Evolutionary conservation across 2,888 invertebrate species (phyloP), one percentile per base, ranked within the genome.

Genomic region (Orthosia cruda): DNA sequence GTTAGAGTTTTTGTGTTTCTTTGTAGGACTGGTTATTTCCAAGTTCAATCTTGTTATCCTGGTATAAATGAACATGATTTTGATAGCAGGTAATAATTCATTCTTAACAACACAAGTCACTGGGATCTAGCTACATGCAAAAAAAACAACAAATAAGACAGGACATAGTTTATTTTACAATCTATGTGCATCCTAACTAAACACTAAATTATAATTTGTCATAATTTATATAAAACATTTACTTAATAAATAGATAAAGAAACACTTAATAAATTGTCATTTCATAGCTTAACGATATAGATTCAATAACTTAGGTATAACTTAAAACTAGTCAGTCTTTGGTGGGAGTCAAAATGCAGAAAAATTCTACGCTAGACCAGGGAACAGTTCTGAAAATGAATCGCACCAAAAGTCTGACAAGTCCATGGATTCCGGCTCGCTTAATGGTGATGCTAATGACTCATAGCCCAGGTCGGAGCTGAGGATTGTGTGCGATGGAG

Each of bases 321-420:
- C 91, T 91, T 85, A 78, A 52, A 92, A 93, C 95, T 95, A 96
- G 89, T 96, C 96, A 96, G 96, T 96, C 96, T 96, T 96, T 93
- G 95, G 95, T 91, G 95, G 91, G 91, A 93, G 92, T 87, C 84
- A 86, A 77, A 83, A 86, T 90, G 80, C 94, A 93, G 92, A 93
- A 90, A 86, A 77, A 89, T 81, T 82, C 81, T 97, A 98, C 70
- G 97, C 97, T 89, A 98, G 95, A 80, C 97, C 97, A 54, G 98
- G 98, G 94, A 98, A 98, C 86, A 98, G 94, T 94, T 98, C 98
- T 79, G 98, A 97, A 88, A 98, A 97, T 87, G 98, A 98, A 90
- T 97, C 97, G 90, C 98, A 98, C 98, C 98, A 98, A 89, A 98
- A 96, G 91, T 98, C 98, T 90, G 98, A 95, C 80, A 97, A 91